Conservation (phyloP, 2,113 vertebrate species). For the Lynx canadensis region DNA sequence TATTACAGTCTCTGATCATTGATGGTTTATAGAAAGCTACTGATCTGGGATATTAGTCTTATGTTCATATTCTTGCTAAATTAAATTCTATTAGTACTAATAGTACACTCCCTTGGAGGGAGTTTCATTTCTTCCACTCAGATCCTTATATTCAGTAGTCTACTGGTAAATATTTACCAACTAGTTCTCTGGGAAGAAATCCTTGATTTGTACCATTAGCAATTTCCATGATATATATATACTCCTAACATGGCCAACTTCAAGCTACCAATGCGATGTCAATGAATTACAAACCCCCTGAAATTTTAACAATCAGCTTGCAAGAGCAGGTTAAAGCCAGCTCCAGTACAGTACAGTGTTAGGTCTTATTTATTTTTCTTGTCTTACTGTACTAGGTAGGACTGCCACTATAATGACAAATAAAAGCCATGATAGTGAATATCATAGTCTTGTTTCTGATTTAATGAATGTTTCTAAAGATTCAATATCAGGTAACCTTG, state of each 20-base stretch:
- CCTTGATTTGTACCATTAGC: neutral
- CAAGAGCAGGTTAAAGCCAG: neutral
- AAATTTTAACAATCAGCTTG: neutral
- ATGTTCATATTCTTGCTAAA: neutral
- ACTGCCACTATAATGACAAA: neutral
- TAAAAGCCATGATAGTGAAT: neutral
- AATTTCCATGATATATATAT: neutral
- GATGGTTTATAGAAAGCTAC: neutral
- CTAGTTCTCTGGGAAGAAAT: neutral
- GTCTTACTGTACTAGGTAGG: neutral
- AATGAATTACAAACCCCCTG: neutral
- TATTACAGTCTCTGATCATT: neutral
- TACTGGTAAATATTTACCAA: neutral
- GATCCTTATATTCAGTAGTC: neutral
- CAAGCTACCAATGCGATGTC: neutral
- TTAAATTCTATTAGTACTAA: neutral
- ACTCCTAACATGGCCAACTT: neutral
- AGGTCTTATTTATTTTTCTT: neutral
- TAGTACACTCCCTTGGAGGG: neutral
- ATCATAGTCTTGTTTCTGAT: neutral
- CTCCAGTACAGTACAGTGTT: neutral
- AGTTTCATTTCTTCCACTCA: neutral
- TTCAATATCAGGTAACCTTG: neutral
- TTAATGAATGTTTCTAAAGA: neutral
- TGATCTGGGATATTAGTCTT: neutral